Base-by-base conservation (phyloP, 2,888 invertebrate species). In the Sarcophaga rosellei region DNA sequence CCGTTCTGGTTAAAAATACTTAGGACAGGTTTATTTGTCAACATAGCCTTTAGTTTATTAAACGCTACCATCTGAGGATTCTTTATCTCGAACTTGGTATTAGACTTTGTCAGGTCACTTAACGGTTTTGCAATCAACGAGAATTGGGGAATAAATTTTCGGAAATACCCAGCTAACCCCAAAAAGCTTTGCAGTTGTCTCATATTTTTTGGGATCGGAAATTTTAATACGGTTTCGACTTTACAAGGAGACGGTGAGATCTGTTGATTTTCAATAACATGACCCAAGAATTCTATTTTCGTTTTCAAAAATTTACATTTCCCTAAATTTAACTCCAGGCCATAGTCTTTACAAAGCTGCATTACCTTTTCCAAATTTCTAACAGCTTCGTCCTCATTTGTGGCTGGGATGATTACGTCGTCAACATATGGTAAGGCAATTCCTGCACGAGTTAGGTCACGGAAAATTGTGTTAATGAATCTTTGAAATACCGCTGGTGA, bases 111-210 rank as follows among this genome's bases (percentile, higher is more conserved):
- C 21, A 87, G 20, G 35, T 88, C 84, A 11, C 87, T 88, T 20
- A 90, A 68, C 1, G 88, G 89, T 53, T 75, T 85, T 4, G 88
- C 88, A 44, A 89, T 74, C 5, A 77, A 59, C 0, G 89, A 88
- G 35, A 35, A 35, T 35, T 35, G 35, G 35, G 35, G 35, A 6
- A 35, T 25, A 35, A 90, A 90, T 66, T 88, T 88, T 8, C 89
- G 70, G 62, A 91, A 91, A 70, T 89, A 89, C 12, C 89, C 89
- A 3, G 88, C 88, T 74, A 91, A 65, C 0, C 90, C 91, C 8
- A 91, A 65, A 75, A 91, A 91, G 66, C 89, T 88, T 20, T 89
- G 82, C 2, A 91, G 74, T 65, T 90, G 87, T 21, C 90, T 89
- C 8, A 88, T 75, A 63, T 87, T 89, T 20, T 68, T 84, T 6